Evolutionary conservation across 1,140 invertebrate genomes (phyloP).

Genomic region (Papilio dardanus): DNA sequence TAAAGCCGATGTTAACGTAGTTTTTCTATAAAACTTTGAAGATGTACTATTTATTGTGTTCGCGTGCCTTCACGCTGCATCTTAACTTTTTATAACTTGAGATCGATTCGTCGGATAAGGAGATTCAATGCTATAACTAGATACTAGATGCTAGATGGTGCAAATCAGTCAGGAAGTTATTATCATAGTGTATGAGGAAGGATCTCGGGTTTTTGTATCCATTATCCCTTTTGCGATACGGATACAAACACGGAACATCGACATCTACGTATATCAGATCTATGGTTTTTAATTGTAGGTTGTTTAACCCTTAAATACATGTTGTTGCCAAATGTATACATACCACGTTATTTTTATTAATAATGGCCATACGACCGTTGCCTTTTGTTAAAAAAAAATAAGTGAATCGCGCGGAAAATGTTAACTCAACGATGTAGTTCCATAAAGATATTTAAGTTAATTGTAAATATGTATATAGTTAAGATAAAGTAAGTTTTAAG

Average conservation of each 20-base stretch:
- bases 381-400: too few relatives aligned
- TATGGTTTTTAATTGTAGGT: too few relatives aligned
- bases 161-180: slow-evolving; percentile 15
- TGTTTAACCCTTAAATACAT: too few relatives aligned
- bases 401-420: too few relatives aligned
- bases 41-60: slow-evolving; percentile 17
- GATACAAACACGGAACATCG: background rate
- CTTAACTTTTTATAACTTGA: background rate
- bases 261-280: background rate
- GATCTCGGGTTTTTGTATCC: slow-evolving; percentile 3
- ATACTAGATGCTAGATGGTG: background rate
- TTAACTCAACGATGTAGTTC: too few relatives aligned
- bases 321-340: too few relatives aligned
- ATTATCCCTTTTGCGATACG: background rate
- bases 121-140: slow-evolving; percentile 18
- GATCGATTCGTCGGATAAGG: slow-evolving; percentile 12
- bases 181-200: slow-evolving; percentile 13
- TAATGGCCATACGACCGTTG: too few relatives aligned
- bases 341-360: too few relatives aligned
- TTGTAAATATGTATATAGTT: too few relatives aligned
- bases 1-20: background rate
- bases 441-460: too few relatives aligned
- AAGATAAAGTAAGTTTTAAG: too few relatives aligned
- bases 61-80: slow-evolving; percentile 14
- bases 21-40: slow-evolving; percentile 17